Evolutionary conservation across 2,113 vertebrate genomes (phyloP), one percentile per base, ranked within the genome.

Genomic region (Pardalotus punctatus): DNA sequence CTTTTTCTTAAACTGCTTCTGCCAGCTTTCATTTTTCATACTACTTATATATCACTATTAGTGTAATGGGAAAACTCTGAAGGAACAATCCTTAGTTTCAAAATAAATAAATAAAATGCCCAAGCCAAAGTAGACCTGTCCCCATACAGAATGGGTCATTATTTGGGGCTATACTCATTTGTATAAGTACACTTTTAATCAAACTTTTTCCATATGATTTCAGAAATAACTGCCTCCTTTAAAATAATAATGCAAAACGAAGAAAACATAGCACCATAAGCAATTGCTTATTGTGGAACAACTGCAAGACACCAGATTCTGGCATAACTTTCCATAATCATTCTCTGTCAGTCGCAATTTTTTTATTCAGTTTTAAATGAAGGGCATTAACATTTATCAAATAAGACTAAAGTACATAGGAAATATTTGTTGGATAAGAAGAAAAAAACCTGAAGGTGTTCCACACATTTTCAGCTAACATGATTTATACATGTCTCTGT

Each of bases 11-110:
- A 45, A 56, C 74, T 73, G 51, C 70, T 96, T 89, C 71, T 94
- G 86, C 92, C 93, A 93, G 81, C 72, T 96, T 97, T 96, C 88
- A 87, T 94, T 97, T 97, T 94, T 96, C 90, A 91, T 56, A 65
- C 62, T 81, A 42, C 45, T 92, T 81, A 54, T 79, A 74, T 81
- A 96, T 94, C 92, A 95, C 38, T 83, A 65, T 94, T 86, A 80
- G 76, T 71, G 23, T 90, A 96, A 85, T 56, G 45, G 60, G 60
- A 92, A 86, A 96, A 96, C 77, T 90, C 62, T 56, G 62, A 92
- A 82, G 38, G 67, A 94, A 88, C 43, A 71, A 93, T 56, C 21
- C 40, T 40, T 35, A 36, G 9, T 60, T 93, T 79, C 33, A 56
- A 96, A 87, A 88, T 70, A 79, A 91, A 91, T 45, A 78, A 80